Conservation (phyloP, 2,797 vertebrate species). For the Pseudochromis fuscus region DNA sequence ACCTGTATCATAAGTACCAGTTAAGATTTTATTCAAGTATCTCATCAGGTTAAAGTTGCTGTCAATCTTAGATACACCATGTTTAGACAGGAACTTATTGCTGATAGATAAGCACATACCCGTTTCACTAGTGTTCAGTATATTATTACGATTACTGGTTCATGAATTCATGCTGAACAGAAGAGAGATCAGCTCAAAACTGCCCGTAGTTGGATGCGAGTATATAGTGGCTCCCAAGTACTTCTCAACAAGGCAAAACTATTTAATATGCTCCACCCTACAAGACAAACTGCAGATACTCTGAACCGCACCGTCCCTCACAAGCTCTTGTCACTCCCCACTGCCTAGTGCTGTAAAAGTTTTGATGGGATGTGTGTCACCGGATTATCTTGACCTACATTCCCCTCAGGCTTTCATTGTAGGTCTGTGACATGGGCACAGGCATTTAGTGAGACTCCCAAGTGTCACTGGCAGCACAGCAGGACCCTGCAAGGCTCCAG, state of each 20-base stretch:
- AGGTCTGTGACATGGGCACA: conserved; percentile 73
- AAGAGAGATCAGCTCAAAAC: conserved; percentile 36
- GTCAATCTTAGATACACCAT: conserved; percentile 18
- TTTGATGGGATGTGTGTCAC: conserved; percentile 77
- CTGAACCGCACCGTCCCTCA: conserved; percentile 25
- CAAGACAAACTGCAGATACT: conserved; percentile 25
- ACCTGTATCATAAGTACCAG: conserved; percentile 45
- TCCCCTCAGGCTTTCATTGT: conserved; percentile 66
- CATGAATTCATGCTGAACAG: conserved; percentile 15
- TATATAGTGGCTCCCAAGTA: conserved; percentile 17
- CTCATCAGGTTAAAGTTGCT: conserved; percentile 39
- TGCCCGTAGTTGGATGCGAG: conserved; percentile 6
- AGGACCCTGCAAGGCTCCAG: conserved; percentile 74
- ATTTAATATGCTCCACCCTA: conserved; percentile 27
- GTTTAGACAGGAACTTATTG: conserved; percentile 6
- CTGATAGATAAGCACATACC: neutral
- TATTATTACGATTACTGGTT: neutral
- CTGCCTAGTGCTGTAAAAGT: conserved; percentile 64
- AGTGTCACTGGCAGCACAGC: conserved; percentile 79
- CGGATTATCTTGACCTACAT: conserved; percentile 75
- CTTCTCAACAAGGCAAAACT: conserved; percentile 9
- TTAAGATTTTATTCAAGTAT: conserved; percentile 45
- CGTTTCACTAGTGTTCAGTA: too few relatives aligned
- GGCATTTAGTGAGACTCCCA: conserved; percentile 80
- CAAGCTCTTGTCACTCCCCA: conserved; percentile 54